Evolutionary conservation across 2,888 invertebrate species (phyloP), one percentile per base, ranked within the genome.

Genomic region (Cryptus armator): DNA sequence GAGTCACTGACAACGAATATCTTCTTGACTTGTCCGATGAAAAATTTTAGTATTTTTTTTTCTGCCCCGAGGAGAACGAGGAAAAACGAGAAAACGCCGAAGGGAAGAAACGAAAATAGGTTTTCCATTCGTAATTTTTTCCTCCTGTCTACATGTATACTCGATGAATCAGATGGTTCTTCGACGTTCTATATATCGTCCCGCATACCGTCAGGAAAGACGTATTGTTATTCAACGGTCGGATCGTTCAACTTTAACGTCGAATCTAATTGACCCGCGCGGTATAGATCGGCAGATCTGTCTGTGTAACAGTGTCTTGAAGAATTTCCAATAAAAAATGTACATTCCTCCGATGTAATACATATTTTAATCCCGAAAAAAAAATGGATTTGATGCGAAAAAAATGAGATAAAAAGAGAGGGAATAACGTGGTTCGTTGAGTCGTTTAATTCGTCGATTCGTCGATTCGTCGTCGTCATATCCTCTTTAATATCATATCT

Each of bases 1-100:
- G 53, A 59, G 70, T 32, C 56, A 56, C 53, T 64, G 67, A 19
- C 59, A 84, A 75, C 48, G 79, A 51, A 76, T 75, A 71, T 68
- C 29, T 66, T 71, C 62, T 29, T 53, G 53, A 19, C 16, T 51
- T 70, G 46, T 70, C 70, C 37, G 59, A 32, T 32, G 24, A 62
- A 80, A 80, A 80, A 67, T 64, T 48, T 70, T 12, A 37, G 14
- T 24, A 24, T 24, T 71, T 64, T 68, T 75, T 56, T 37, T 5
- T 37, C 46, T 9, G 9, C 16, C 44, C 43, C 44, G 68, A 62
- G 19, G 53, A 32, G 75, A 75, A 46, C 68, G 71, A 66, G 79
- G 44, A 64, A 32, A 79, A 70, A 70, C 70, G 71, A 72, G 79
- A 66, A 51, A 53, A 43, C 12, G n/a, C 12, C 24, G 29, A 48